Evolutionary conservation across 2,888 invertebrate genomes (phyloP), one percentile per base, ranked within the genome.

Genomic region (Aethes cnicana): DNA sequence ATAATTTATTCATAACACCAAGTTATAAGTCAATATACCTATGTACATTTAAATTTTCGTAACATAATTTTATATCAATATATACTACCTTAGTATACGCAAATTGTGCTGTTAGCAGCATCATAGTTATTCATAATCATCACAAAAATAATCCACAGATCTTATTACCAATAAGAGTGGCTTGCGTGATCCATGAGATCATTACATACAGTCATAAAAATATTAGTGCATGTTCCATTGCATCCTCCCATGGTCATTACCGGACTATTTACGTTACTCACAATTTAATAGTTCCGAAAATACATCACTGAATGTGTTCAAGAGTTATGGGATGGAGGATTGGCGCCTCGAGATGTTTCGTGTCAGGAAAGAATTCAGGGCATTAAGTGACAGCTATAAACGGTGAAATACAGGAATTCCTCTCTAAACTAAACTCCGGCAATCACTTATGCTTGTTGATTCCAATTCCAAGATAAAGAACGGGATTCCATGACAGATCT

Each of bases 241-340:
- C 42, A 42, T 26, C 23, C 23, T n/a, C 21, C 42, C 43, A 50
- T 36, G 49, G 49, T 50, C 49, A 50, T 50, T 50, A 50, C 43
- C 43, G 36, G 21, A 21, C 49, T 49, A 49, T 49, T 49, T 12
- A 33, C 42, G 42, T 49, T 25, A 43, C 30, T 20, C 32, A 32
- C 43, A 21, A 50, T 42, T 43, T 43, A 50, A 43, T 50, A 50
- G 28, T 11, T 16, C 68, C 70, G 72, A 65, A 72, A 67, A 70
- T 73, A 69, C 61, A 60, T 12, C 17, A n/a, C n/a, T n/a, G 33
- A 23, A 28, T 12, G 28, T 14, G 35, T 37, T 21, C 18, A 7
- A 23, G n/a, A 26, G 25, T 41, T 42, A 42, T 9, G 26, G 35
- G 25, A n/a, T 6, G 11, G 37, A 36, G 43, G 53, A 47, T 54